Conservation (phyloP, 1,140 invertebrate genomes). For the Xylocopa sonorina region DNA sequence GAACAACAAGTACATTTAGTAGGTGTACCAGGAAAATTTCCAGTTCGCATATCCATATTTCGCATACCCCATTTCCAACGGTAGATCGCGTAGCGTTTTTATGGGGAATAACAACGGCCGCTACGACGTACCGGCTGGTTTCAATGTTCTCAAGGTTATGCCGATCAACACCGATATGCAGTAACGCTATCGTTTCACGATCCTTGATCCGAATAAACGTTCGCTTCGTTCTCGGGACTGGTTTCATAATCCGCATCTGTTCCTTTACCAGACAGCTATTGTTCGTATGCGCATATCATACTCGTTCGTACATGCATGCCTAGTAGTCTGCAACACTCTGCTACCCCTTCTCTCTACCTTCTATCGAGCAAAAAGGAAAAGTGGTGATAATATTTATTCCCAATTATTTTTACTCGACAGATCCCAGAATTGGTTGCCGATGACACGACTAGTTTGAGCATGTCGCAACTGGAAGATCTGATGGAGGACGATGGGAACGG, state of each 20-base stretch:
- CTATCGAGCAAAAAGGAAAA: too few species aligned
- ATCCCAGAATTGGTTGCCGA: conserved; percentile 84
- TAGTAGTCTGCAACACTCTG: too few species aligned
- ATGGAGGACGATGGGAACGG: conserved; percentile 91
- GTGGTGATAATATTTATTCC: too few species aligned
- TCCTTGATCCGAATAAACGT: conserved; percentile 71
- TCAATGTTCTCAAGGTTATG: conserved; percentile 43
- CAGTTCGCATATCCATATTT: too few species aligned
- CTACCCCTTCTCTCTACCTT: too few species aligned
- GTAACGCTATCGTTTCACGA: conserved; percentile 48
- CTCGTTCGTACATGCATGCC: too few species aligned
- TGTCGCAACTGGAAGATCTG: conserved; percentile 89
- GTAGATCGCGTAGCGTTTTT: too few species aligned
- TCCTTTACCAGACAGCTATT: conserved; percentile 40
- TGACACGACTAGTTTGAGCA: conserved; percentile 83
- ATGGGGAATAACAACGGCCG: background rate
- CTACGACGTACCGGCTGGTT: background rate
- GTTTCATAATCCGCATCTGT: conserved; percentile 67
- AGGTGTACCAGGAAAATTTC: too few species aligned
- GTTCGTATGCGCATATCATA: too few species aligned
- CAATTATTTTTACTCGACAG: conserved; percentile 65
- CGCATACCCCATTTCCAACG: background rate
- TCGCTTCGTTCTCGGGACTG: conserved; percentile 52
- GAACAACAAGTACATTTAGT: too few species aligned
- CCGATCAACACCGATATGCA: conserved; percentile 11